Percentiles rank a stretch among this genome's conserved stretches.
phyloP scores from a whole-genome alignment of 2,797 vertebrate species.

The Sebastolobus altivelis region DNA sequence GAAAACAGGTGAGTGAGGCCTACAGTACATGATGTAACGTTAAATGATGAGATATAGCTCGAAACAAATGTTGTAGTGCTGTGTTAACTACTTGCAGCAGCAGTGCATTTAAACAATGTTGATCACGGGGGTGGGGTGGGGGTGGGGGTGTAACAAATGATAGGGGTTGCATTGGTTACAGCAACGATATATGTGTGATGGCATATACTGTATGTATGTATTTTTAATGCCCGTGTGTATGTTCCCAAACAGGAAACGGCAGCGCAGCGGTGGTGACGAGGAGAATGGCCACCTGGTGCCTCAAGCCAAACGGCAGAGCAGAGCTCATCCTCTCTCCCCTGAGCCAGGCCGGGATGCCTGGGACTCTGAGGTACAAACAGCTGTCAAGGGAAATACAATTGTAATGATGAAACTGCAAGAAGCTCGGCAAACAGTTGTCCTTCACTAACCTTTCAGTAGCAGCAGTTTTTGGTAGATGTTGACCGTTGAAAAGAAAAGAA shows the following conservation, averaged over 20 bases:
- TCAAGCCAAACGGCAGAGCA: slow-evolving; percentile 90
- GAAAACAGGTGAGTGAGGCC: slow-evolving; percentile 80
- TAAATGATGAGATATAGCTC: not conserved
- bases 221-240: not conserved
- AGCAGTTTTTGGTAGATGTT: not conserved
- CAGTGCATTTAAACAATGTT: slow-evolving; percentile 4
- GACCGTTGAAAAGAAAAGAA: not conserved
- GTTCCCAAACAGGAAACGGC: slow-evolving; percentile 87
- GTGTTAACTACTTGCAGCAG: not conserved
- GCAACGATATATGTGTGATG: not conserved
- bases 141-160: not conserved
- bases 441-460: not conserved
- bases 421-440: not conserved
- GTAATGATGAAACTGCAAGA: not conserved
- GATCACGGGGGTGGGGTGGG: no score
- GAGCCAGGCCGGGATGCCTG: slow-evolving; percentile 83
- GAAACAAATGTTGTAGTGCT: not conserved
- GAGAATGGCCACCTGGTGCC: slow-evolving; percentile 88
- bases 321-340: slow-evolving; percentile 78
- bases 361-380: slow-evolving; percentile 84
- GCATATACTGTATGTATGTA: not conserved
- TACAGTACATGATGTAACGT: not conserved
- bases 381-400: not conserved
- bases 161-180: not conserved
- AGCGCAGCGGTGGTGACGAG: slow-evolving; percentile 88